Evolutionary conservation across 2,888 invertebrate species (phyloP).

Genomic region (Lapara coniferarum): DNA sequence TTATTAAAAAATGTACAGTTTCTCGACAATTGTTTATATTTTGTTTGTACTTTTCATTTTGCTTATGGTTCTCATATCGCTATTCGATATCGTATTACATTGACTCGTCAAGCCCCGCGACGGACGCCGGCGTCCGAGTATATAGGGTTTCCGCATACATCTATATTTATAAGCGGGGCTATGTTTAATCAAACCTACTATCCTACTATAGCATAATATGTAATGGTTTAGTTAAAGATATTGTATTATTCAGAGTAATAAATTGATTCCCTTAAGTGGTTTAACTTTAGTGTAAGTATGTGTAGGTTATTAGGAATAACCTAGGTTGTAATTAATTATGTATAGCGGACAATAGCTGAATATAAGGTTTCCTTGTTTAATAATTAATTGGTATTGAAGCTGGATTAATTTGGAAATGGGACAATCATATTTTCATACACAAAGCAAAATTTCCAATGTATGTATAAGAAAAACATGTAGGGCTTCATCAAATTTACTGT

Average conservation of each 20-base stretch:
- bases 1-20: constrained; percentile 18
- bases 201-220: not conserved
- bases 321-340: not conserved
- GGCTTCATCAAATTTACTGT: no score
- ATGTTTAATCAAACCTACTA: not conserved
- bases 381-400: no score
- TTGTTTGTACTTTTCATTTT: not conserved
- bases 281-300: not conserved
- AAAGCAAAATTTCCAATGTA: no score
- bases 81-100: not conserved
- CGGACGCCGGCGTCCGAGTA: no score
- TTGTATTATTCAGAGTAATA: not conserved
- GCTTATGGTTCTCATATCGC: no score
- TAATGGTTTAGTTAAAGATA: not conserved
- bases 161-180: no score
- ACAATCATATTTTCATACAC: no score
- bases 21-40: not conserved
- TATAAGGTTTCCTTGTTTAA: not conserved
- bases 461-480: no score
- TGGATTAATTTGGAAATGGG: no score
- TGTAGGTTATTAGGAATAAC: not conserved
- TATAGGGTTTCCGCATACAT: no score
- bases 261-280: not conserved
- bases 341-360: not conserved
- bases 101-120: no score